These are phyloP conservation scores for Campaea margaritaria DNA, from an alignment of 2,888 invertebrate genomes.

Conservation along the genomic window DNA sequence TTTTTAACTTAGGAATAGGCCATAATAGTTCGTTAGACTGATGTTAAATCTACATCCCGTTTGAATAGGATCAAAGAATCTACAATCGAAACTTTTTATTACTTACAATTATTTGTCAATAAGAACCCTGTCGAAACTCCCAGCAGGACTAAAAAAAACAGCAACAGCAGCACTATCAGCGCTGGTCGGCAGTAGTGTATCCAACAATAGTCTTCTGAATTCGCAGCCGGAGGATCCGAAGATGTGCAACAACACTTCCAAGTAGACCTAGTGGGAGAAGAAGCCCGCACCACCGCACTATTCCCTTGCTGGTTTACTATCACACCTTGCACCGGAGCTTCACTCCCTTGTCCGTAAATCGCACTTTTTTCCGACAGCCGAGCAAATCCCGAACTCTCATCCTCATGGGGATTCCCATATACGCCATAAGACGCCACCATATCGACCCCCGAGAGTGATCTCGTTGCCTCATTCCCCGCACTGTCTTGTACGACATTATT, in stretches of 20 bases:
- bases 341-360: conserved; percentile 73
- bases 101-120: conserved; percentile 86
- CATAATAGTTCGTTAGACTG: no score
- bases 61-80: no score
- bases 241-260: conserved; percentile 78
- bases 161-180: conserved; percentile 79
- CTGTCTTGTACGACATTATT: conserved; percentile 72
- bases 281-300: conserved; percentile 75
- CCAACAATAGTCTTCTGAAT: conserved; percentile 82
- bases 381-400: conserved; percentile 80
- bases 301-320: conserved; percentile 83
- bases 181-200: conserved; percentile 84
- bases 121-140: conserved; percentile 85
- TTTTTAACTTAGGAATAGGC: no score
- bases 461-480: conserved; percentile 70
- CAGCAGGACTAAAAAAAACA: conserved; percentile 84
- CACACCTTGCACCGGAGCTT: conserved; percentile 80
- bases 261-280: conserved; percentile 56
- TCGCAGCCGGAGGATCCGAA: conserved; percentile 67
- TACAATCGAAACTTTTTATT: conserved; percentile 28
- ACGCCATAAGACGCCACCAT: conserved; percentile 84
- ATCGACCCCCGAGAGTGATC: conserved; percentile 79
- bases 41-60: no score
- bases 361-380: conserved; percentile 73
- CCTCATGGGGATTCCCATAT: conserved; percentile 80